These are phyloP conservation scores for Chrysocyon brachyurus DNA, from an alignment of 2,797 vertebrate genomes.

Conservation along the genomic window DNA sequence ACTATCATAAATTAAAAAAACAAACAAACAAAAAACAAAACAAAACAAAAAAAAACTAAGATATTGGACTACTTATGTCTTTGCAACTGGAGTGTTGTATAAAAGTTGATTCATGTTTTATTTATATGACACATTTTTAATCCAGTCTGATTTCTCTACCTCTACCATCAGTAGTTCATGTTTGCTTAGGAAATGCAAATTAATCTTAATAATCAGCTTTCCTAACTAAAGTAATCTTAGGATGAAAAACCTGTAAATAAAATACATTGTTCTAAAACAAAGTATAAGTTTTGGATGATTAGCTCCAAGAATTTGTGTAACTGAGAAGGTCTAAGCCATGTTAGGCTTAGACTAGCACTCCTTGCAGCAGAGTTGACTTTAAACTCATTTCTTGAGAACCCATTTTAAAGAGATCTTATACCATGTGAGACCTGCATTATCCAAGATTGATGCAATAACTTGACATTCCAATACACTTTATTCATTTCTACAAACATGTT, in stretches of 20 bases:
- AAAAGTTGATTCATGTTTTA: neutral
- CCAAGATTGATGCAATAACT: neutral
- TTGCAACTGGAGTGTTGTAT: neutral
- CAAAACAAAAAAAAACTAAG: neutral
- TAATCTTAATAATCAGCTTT: neutral
- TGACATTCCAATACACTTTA: neutral
- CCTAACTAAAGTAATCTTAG: neutral
- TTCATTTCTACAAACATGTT: neutral
- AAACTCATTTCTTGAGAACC: neutral
- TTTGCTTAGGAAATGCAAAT: slow-evolving; percentile 6
- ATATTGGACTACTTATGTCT: neutral
- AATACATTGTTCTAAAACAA: neutral
- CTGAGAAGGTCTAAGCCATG: neutral
- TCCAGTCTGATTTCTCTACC: neutral
- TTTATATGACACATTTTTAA: neutral
- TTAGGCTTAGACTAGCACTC: neutral
- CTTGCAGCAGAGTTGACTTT: neutral
- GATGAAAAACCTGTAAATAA: neutral
- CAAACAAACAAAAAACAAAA: too few relatives aligned
- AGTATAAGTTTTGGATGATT: neutral
- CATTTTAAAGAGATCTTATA: neutral
- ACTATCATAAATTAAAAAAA: too few relatives aligned
- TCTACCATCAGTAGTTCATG: neutral
- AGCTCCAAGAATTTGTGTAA: neutral
- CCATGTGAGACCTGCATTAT: neutral